Conservation (phyloP, 2,113 vertebrate species). For the Eulemur macaco region DNA sequence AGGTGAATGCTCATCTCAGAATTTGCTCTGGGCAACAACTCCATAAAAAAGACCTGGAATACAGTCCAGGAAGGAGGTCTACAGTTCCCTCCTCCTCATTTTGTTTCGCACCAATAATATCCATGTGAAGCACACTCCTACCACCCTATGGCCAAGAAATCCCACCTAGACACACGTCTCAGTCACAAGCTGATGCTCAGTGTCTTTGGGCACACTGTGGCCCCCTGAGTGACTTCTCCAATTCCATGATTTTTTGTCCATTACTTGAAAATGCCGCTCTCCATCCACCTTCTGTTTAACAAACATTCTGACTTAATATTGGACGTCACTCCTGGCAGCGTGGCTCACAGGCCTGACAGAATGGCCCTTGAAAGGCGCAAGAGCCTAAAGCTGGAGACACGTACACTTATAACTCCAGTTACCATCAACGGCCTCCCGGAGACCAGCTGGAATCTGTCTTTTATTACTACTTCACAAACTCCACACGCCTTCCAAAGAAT, state of each 20-base stretch:
- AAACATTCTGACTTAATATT: not conserved
- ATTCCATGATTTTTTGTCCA: conserved; percentile 32
- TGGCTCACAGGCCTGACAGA: conserved; percentile 15
- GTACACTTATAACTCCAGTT: conserved; percentile 36
- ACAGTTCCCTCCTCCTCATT: not conserved
- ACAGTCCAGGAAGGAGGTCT: not conserved
- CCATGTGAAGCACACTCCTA: not conserved
- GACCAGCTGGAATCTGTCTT: conserved; percentile 69
- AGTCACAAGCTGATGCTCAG: conserved; percentile 25
- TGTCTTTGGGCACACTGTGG: not conserved
- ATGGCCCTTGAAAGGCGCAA: conserved; percentile 21
- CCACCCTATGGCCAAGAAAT: not conserved
- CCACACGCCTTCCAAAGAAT: conserved; percentile 63
- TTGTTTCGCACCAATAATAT: not conserved
- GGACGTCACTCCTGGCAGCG: conserved; percentile 5
- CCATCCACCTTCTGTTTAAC: not conserved
- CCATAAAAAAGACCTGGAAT: not conserved
- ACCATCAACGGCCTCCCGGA: conserved; percentile 23
- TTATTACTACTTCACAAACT: conserved; percentile 73
- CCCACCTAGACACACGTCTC: conserved; percentile 40
- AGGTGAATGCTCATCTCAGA: not conserved
- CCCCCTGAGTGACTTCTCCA: not conserved
- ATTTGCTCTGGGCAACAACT: not conserved
- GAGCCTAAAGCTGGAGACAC: conserved; percentile 1
- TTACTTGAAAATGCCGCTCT: conserved; percentile 31